phyloP scores from a whole-genome alignment of 2,113 vertebrate species.

The Miniopterus natalensis region DNA sequence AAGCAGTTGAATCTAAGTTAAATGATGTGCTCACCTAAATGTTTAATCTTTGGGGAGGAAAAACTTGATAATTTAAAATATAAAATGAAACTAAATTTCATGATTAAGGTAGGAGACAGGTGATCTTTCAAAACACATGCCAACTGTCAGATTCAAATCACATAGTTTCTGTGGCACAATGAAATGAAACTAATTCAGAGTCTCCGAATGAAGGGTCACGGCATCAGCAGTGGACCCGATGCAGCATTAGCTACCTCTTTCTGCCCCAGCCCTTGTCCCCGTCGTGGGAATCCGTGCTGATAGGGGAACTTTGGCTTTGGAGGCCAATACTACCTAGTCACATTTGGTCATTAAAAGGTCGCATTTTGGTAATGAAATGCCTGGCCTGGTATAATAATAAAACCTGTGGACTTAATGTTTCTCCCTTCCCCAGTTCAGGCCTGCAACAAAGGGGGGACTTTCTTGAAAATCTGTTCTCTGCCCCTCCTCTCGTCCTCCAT shows the following conservation, averaged over 20 bases:
- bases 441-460: background rate
- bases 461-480: background rate
- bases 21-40: background rate
- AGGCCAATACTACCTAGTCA: background rate
- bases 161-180: background rate
- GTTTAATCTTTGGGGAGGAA: background rate
- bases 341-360: background rate
- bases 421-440: background rate
- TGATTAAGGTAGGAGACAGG: background rate
- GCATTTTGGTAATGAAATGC: background rate
- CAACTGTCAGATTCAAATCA: background rate
- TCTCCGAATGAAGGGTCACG: background rate
- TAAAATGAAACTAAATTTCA: background rate
- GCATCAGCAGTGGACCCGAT: too few relatives aligned
- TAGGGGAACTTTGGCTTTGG: background rate
- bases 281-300: background rate
- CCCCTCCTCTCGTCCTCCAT: background rate
- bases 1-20: background rate
- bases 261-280: background rate
- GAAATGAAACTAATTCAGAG: background rate
- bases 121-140: background rate
- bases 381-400: background rate
- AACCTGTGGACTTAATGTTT: too few relatives aligned
- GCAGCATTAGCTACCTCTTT: background rate
- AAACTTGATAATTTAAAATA: background rate